Evolutionary conservation across 2,888 invertebrate genomes (phyloP), one percentile per base, ranked within the genome.

Genomic region (Microctonus hyperodae): DNA sequence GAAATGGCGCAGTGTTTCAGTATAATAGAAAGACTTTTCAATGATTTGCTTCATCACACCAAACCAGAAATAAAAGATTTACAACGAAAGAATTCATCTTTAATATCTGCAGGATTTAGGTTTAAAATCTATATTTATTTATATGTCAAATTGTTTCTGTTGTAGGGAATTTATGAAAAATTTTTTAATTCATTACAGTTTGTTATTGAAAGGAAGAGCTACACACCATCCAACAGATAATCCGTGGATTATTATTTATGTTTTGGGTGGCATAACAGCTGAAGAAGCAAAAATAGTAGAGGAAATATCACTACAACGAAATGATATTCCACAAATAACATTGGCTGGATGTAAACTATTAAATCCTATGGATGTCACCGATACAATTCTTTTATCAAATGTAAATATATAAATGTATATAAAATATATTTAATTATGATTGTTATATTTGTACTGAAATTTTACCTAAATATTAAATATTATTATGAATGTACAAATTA

Each of bases 91-190:
- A 86, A 87, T 40, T 86, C 88, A 37, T 88, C 89, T 1, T 73
- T 86, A 22, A 86, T 91, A 44, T 90, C 90, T 74, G 88, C 90
- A 55, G 89, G 90, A 4, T 87, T 91, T 63, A 90, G 88, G 91
- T 91, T 16, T 40, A 16, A n/a, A 31, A 50, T 11, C 1, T 56
- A 53, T 33, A 33, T 11, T 55, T 55, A 11, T 51, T 28, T 2
- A n/a, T n/a, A 6, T 6, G 20, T 6, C 0, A 44, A 44, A n/a
- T 6, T n/a, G 3, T 44, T 6, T 1, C 6, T 16, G 3, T 6
- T 16, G 5, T 7, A 2, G 1, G 4, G 1, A 20, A 44, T 44
- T 44, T 7, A n/a, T 44, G 4, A 2, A 13, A n/a, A 4, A n/a
- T 1, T 9, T 9, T 35, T 5, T 35, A 10, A n/a, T 35, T 61